Base-by-base conservation (phyloP, 2,888 invertebrate genomes). In the Cistogaster globosa region DNA sequence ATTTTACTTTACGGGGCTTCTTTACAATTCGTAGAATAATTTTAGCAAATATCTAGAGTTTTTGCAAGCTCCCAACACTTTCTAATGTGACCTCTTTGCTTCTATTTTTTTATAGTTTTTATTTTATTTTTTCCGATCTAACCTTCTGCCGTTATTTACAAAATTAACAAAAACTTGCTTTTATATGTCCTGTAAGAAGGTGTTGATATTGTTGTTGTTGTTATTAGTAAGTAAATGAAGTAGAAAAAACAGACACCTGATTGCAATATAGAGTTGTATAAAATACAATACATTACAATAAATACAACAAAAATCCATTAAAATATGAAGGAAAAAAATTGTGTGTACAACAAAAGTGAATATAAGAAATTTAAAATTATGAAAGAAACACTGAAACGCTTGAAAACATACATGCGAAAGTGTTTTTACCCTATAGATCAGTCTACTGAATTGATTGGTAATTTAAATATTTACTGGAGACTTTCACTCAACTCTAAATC, bases 241-340 rank as follows among this genome's bases (percentile, higher is more conserved):
- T 2, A 57, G 36, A 53, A 63, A 42, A 42, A 55, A 22, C 20
- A 60, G 55, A 32, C 18, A 38, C 63, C 65, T 75, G 75, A 65
- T 75, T 75, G 63, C 55, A 57, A 55, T 42, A 75, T 75, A 18
- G 20, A 75, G n/a, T n/a, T n/a, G n/a, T n/a, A n/a, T n/a, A n/a
- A n/a, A n/a, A n/a, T n/a, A n/a, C n/a, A n/a, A n/a, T n/a, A n/a
- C n/a, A n/a, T 26, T 55, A 57, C 18, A 26, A 57, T 42, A 42
- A 65, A 65, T 45, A 26, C 53, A 75, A 65, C 42, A 74, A 48
- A 36, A 12, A 11, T 16, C 26, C 26, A 1, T 2, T 4, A 26
- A 26, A 26, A 53, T 55, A 12, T 65, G 45, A 3, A 45, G 55
- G 7, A 65, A 16, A 1, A 16, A n/a, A 53, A 38, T 53, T 51